Conservation (phyloP, 1,140 invertebrate genomes). For the Argopecten irradians region DNA sequence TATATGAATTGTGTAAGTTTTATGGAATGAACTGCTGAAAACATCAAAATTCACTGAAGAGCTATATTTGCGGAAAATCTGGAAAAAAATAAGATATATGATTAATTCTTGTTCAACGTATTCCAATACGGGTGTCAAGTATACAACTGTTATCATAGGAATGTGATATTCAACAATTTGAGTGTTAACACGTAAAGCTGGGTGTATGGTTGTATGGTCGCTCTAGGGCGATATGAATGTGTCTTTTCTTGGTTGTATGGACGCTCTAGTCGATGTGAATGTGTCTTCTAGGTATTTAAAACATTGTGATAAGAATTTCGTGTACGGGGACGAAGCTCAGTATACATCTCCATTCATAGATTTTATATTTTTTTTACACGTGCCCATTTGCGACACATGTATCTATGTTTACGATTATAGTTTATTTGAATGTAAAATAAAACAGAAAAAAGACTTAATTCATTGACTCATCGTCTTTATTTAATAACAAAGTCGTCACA, state of each 20-base stretch:
- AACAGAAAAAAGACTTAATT: not conserved
- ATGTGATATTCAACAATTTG: not conserved
- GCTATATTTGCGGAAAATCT: not conserved
- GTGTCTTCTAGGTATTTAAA: not conserved
- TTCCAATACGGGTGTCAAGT: not conserved
- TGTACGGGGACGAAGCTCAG: not conserved
- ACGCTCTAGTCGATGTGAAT: not conserved
- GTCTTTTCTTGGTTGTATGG: not conserved
- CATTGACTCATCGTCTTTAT: not conserved
- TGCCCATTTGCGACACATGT: not conserved
- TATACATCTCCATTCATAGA: not conserved
- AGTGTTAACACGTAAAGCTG: not conserved
- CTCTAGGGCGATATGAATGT: not conserved
- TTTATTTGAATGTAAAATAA: conserved; percentile 15
- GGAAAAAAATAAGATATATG: not conserved
- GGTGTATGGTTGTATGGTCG: not conserved
- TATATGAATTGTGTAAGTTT: not conserved
- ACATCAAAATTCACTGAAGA: not conserved
- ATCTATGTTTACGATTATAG: conserved; percentile 17
- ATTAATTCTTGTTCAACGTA: not conserved
- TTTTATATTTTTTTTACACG: conserved; percentile 23
- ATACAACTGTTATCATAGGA: not conserved
- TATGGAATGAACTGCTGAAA: not conserved
- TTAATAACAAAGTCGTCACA: too few species aligned
- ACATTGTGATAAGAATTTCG: not conserved